phyloP scores from a whole-genome alignment of 2,113 vertebrate genomes.

The Protobothrops mucrosquamatus region DNA sequence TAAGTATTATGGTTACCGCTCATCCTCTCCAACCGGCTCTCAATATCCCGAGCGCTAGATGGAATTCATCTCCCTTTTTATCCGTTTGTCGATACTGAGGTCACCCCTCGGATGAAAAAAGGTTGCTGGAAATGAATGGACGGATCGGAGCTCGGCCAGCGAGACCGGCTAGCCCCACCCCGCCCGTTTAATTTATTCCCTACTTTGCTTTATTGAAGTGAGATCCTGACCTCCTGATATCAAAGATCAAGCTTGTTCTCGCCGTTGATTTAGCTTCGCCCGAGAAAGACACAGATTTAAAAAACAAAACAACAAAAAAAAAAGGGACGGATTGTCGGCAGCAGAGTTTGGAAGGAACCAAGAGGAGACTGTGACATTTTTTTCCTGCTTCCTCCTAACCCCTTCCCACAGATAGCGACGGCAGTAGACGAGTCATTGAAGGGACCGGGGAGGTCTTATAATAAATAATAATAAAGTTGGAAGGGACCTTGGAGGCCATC shows the following conservation, averaged over 20 bases:
- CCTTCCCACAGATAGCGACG: background rate
- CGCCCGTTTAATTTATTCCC: conserved; percentile 44
- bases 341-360: too few species aligned
- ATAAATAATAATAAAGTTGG: too few species aligned
- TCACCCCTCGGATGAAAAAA: conserved; percentile 79
- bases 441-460: too few species aligned
- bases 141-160: conserved; percentile 42
- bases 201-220: background rate
- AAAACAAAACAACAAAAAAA: too few species aligned
- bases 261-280: background rate
- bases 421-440: background rate
- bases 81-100: conserved; percentile 79
- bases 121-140: conserved; percentile 59
- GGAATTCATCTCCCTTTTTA: conserved; percentile 72
- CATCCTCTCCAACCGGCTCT: conserved; percentile 78
- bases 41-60: conserved; percentile 74
- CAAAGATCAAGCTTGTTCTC: background rate
- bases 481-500: too few species aligned
- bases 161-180: conserved; percentile 57
- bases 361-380: background rate
- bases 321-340: background rate
- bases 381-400: background rate
- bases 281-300: too few species aligned
- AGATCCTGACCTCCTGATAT: background rate
- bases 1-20: conserved; percentile 88